Conservation (phyloP, 2,888 invertebrate species). For the Actias luna region DNA sequence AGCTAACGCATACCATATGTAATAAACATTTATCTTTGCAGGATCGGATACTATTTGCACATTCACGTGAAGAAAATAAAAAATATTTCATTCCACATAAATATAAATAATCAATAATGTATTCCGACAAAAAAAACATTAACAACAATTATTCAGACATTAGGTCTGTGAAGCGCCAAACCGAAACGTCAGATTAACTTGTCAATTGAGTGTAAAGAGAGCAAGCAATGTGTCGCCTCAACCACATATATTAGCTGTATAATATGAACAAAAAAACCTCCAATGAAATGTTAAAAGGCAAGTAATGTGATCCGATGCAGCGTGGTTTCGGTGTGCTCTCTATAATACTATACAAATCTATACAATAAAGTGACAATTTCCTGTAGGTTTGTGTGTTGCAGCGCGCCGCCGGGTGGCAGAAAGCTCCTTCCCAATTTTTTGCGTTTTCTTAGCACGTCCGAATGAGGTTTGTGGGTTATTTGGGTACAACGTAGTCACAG, state of each 20-base stretch:
- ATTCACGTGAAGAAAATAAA: background rate
- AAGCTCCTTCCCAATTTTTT: slow-evolving; percentile 32
- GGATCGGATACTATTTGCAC: background rate
- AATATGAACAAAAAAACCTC: background rate
- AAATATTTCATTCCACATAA: background rate
- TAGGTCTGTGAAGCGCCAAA: background rate
- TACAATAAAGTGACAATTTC: slow-evolving; percentile 31
- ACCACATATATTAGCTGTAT: background rate
- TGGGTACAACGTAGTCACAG: slow-evolving; percentile 24
- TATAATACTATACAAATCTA: slow-evolving; percentile 23
- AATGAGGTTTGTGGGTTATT: slow-evolving; percentile 62
- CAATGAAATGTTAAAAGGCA: background rate
- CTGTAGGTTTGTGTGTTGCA: slow-evolving; percentile 12
- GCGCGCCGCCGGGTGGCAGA: slow-evolving; percentile 43
- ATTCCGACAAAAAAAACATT: background rate
- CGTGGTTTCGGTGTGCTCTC: background rate
- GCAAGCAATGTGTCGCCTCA: background rate
- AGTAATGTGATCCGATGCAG: slow-evolving; percentile 4
- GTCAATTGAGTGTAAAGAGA: background rate
- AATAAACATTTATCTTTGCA: background rate
- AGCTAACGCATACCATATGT: too few species aligned
- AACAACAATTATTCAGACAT: background rate
- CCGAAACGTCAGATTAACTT: background rate
- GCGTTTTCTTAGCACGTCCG: slow-evolving; percentile 31
- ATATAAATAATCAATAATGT: background rate